phyloP scores from a whole-genome alignment of 2,888 invertebrate genomes.

The Scotopteryx bipunctaria region DNA sequence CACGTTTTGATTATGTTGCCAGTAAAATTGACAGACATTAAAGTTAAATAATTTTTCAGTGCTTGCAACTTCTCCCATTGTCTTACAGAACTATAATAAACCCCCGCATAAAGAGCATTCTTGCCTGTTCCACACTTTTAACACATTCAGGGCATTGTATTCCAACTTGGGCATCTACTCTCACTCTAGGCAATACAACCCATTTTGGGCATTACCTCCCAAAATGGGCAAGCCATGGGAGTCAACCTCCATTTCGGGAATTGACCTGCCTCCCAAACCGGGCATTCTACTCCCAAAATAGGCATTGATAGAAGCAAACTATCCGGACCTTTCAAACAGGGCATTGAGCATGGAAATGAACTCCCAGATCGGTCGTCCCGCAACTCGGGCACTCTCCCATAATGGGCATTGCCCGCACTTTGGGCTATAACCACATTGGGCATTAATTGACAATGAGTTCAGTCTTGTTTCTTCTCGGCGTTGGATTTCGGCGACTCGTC shows the following conservation, averaged over 20 bases:
- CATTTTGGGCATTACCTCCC: not conserved
- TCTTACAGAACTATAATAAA: not conserved
- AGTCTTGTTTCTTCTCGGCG: conserved; percentile 76
- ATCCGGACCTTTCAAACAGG: no score
- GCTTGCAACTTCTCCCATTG: no score
- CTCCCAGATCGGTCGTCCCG: no score
- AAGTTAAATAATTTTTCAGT: no score
- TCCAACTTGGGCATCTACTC: not conserved
- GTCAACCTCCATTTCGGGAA: not conserved
- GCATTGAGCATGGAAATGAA: no score
- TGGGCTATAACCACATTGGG: conserved; percentile 2
- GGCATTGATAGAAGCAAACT: no score
- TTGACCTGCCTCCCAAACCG: not conserved
- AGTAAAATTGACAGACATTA: no score
- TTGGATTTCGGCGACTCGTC: conserved; percentile 62
- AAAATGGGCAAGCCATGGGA: no score
- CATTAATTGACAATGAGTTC: conserved; percentile 44
- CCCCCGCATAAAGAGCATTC: conserved; percentile 34
- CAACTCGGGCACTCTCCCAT: no score
- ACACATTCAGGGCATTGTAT: not conserved
- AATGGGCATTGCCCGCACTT: no score
- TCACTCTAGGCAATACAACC: not conserved
- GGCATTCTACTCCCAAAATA: not conserved
- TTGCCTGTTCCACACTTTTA: conserved; percentile 24
- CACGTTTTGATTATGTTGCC: no score